These are phyloP conservation scores for Seira ritae DNA, from an alignment of 2,888 invertebrate genomes.

Conservation along the genomic window DNA sequence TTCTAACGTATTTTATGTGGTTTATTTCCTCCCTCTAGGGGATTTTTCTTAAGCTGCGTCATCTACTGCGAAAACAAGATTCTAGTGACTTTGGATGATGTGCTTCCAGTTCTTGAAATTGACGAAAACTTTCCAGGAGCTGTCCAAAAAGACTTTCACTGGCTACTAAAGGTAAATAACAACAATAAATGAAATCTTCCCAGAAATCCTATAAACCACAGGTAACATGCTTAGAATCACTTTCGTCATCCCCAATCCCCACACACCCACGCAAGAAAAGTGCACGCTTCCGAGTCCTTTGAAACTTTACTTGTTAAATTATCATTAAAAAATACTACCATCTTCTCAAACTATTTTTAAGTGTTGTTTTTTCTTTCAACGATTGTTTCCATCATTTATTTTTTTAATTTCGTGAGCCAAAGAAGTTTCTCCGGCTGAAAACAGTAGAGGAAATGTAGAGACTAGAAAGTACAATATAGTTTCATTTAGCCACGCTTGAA, in stretches of 20 bases:
- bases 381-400: too few species aligned
- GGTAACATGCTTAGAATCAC: too few species aligned
- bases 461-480: background rate
- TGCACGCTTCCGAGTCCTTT: background rate
- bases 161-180: slow-evolving; percentile 92
- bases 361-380: too few species aligned
- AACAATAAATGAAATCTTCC: background rate
- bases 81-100: slow-evolving; percentile 97
- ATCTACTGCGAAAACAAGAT: slow-evolving; percentile 97
- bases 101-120: slow-evolving; percentile 96
- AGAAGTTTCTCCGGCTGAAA: too few species aligned
- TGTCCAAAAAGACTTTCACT: slow-evolving; percentile 95
- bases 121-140: slow-evolving; percentile 96
- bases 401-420: too few species aligned
- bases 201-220: background rate
- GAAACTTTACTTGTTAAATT: background rate
- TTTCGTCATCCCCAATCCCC: background rate
- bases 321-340: too few species aligned
- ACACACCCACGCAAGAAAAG: background rate
- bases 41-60: slow-evolving; percentile 94
- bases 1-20: too few species aligned
- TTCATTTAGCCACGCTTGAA: background rate
- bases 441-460: too few species aligned
- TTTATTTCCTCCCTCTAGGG: slow-evolving; percentile 80
- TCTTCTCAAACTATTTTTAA: too few species aligned